phyloP scores from a whole-genome alignment of 2,888 invertebrate species.

The Pyrrhia umbra region DNA sequence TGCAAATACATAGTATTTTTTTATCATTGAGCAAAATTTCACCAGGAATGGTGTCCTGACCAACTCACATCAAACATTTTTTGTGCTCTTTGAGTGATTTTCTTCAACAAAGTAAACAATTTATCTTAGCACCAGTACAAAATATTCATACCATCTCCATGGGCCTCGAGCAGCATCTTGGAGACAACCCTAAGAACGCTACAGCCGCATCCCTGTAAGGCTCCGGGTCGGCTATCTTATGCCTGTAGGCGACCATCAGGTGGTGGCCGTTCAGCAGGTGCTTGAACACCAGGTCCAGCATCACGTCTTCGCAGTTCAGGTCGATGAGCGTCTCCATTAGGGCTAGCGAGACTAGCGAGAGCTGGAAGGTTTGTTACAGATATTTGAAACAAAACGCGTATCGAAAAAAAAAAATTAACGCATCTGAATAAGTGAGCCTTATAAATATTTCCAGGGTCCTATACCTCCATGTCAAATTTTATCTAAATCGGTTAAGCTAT shows the following conservation, averaged over 20 bases:
- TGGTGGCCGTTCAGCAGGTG: constrained; percentile 91
- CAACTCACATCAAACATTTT: no score
- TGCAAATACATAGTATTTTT: no score
- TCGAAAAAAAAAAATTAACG: no score
- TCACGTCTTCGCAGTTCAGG: constrained; percentile 98
- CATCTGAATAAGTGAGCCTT: no score
- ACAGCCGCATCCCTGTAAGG: constrained; percentile 82
- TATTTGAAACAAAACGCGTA: not conserved
- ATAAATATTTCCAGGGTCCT: no score
- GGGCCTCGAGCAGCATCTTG: constrained; percentile 90
- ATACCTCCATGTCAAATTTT: no score
- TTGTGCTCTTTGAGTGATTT: no score
- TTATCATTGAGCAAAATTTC: no score
- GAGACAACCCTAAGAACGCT: constrained; percentile 87
- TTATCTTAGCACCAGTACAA: not conserved
- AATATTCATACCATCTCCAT: constrained; percentile 66
- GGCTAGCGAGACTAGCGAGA: constrained; percentile 96
- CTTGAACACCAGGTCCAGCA: constrained; percentile 97
- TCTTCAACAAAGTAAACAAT: no score
- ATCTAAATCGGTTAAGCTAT: no score
- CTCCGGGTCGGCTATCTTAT: constrained; percentile 78
- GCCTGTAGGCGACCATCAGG: constrained; percentile 74
- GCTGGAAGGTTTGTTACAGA: constrained; percentile 82
- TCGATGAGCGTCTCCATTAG: constrained; percentile 97
- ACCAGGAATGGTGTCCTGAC: no score